Percentiles rank a stretch among this genome's conserved stretches.
Conservation (phyloP, 30 jellyfish, hydroid and myxozoan genomes). For the Chironex yamaguchii region DNA sequence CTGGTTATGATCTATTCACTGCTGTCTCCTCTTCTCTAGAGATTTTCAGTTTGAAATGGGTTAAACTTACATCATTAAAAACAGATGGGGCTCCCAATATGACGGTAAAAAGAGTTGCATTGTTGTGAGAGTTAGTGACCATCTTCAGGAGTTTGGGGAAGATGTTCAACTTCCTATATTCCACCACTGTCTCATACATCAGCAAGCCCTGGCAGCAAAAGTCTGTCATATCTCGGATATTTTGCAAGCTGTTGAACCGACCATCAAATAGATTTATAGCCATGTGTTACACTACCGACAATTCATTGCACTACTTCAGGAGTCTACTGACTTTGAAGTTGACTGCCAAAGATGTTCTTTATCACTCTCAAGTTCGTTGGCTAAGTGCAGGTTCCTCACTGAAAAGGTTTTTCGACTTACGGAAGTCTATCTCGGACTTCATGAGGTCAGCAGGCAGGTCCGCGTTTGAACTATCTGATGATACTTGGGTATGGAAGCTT, state of each 20-base stretch:
- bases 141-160: neutral
- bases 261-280: neutral
- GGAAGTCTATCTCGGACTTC: slow-evolving; percentile 14
- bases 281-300: slow-evolving; percentile 12
- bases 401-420: neutral
- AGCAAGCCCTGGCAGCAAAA: slow-evolving; percentile 38
- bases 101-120: slow-evolving; percentile 17
- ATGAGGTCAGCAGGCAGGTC: neutral
- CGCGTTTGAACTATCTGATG: slow-evolving; percentile 30
- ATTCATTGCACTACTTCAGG: slow-evolving; percentile 28
- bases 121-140: neutral
- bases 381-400: slow-evolving; percentile 16
- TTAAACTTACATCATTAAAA: slow-evolving; percentile 1
- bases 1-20: neutral
- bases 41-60: slow-evolving; percentile 20
- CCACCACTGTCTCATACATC: slow-evolving; percentile 24
- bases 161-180: neutral
- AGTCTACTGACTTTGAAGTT: slow-evolving; percentile 1
- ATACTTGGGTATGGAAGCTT: slow-evolving; percentile 10
- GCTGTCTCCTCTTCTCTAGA: slow-evolving; percentile 30
- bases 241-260: neutral
- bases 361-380: slow-evolving; percentile 15
- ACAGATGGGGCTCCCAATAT: slow-evolving; percentile 30
- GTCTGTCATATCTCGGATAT: neutral
- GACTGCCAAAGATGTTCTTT: slow-evolving; percentile 8